A percentile compares a stretch with the other conserved stretches of the same genome.
Evolutionary conservation across 2,888 invertebrate species (phyloP).

Genomic region (Eumacrocentrus americanus): DNA sequence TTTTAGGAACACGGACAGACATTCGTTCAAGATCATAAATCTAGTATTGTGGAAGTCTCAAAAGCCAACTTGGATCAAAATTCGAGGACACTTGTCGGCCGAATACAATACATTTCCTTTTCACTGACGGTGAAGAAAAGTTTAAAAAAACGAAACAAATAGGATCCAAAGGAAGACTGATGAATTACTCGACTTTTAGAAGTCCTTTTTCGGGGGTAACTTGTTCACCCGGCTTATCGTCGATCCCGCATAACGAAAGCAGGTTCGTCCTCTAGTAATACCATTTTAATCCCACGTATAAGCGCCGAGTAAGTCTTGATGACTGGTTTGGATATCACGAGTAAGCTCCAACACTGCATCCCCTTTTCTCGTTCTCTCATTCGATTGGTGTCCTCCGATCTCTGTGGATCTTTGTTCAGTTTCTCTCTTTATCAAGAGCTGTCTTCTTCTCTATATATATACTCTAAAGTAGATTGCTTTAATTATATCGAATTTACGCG

Average conservation of each 20-base stretch:
- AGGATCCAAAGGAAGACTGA: conserved; percentile 16
- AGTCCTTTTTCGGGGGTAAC: conserved; percentile 13
- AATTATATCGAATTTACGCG: conserved; percentile 53
- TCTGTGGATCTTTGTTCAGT: no score
- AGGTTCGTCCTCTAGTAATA: conserved; percentile 41
- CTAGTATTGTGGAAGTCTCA: no score
- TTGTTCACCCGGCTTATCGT: conserved; percentile 25
- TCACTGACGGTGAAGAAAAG: no score
- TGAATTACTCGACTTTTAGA: conserved; percentile 6
- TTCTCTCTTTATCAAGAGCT: no score
- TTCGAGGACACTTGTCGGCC: no score
- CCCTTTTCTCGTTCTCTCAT: not conserved
- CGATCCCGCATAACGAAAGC: conserved; percentile 19
- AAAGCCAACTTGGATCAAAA: no score
- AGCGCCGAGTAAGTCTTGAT: conserved; percentile 56
- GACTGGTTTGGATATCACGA: conserved; percentile 51
- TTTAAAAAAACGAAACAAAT: no score
- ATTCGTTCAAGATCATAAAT: no score
- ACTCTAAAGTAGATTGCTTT: conserved; percentile 35
- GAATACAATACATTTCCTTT: no score
- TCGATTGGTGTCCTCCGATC: no score
- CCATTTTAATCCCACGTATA: conserved; percentile 56
- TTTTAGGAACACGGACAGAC: no score
- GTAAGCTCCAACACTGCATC: conserved; percentile 25
- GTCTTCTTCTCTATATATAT: not conserved